Evolutionary conservation across 2,113 vertebrate genomes (phyloP), one percentile per base, ranked within the genome.

Genomic region (Nothoprocta pentlandii): DNA sequence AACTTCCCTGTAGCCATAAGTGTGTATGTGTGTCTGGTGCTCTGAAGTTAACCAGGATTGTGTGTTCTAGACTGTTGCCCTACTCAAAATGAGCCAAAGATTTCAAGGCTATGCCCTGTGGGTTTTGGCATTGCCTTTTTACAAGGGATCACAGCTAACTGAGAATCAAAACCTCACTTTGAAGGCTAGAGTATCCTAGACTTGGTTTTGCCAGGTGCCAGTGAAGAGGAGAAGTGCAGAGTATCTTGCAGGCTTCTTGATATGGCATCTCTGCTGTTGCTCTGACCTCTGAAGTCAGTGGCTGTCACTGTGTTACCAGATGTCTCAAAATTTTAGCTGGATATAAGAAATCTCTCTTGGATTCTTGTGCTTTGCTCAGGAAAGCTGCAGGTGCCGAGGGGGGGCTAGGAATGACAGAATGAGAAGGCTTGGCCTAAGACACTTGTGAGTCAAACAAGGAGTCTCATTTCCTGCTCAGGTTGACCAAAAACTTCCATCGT

Each of bases 381-480:
- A 78, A 17, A 2, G 0, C 10, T 71, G 51, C n/a, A 46, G 77
- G 26, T 53, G 36, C 51, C 19, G 36, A 41, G 81, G 19, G 3
- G 68, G 11, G n/a, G 66, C 30, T 16, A 21, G 41, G 49, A 70
- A 30, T 23, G 34, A 23, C 54, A 68, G 44, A 54, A 54, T 16
- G 21, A 79, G 16, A 26, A 2, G 9, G 22, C 0, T 1, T 28
- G 11, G 62, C 41, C 53, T 42, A n/a, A 66, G 61, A 34, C 67
- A 47, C 53, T 71, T 16, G 34, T 63, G 36, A 71, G n/a, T 68
- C 1, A 0, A 75, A 58, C 0, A 4, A 68, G 76, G 51, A 32
- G 28, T 62, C 41, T 74, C 0, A 1, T 21, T 82, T 62, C 1
- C 39, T 80, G 32, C 7, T 74, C 20, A 42, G 0, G 0, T 15